A percentile compares a stretch with the other conserved stretches of the same genome.
Conservation (phyloP, 2,888 invertebrate genomes). For the Neoaliturus tenellus region DNA sequence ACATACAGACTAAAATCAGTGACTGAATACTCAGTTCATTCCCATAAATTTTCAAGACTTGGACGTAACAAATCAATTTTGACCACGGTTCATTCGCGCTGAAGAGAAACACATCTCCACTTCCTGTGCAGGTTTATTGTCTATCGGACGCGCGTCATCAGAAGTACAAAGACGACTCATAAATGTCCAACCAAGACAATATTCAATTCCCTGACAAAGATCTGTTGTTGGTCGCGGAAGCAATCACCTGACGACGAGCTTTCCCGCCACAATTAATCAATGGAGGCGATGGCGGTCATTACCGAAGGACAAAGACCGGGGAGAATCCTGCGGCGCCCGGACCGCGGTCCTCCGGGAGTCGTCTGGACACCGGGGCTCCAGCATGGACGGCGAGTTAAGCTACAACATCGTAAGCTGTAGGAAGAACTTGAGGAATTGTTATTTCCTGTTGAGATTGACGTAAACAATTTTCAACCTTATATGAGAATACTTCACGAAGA, state of each 20-base stretch:
- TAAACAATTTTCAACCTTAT: too few species aligned
- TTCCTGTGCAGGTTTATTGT: not conserved
- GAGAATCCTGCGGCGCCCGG: slow-evolving; percentile 12
- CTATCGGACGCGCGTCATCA: not conserved
- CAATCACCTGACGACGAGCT: slow-evolving; percentile 26
- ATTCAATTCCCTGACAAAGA: slow-evolving; percentile 44
- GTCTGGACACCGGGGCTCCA: not conserved
- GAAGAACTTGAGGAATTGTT: too few species aligned
- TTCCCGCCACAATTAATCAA: slow-evolving; percentile 47
- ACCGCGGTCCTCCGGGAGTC: not conserved
- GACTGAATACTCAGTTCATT: too few species aligned
- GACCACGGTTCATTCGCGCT: not conserved
- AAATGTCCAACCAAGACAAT: slow-evolving; percentile 9
- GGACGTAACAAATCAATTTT: too few species aligned
- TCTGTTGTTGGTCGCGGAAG: slow-evolving; percentile 34
- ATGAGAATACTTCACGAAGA: too few species aligned
- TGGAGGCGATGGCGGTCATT: slow-evolving; percentile 40
- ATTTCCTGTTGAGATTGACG: too few species aligned
- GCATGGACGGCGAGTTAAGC: not conserved
- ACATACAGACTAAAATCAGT: too few species aligned
- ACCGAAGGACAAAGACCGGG: slow-evolving; percentile 31
- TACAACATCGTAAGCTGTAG: too few species aligned
- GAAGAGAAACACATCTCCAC: not conserved
- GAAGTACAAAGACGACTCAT: not conserved
- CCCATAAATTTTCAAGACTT: too few species aligned